phyloP scores from a whole-genome alignment of 2,888 invertebrate genomes.

The Drosophila ustulata region DNA sequence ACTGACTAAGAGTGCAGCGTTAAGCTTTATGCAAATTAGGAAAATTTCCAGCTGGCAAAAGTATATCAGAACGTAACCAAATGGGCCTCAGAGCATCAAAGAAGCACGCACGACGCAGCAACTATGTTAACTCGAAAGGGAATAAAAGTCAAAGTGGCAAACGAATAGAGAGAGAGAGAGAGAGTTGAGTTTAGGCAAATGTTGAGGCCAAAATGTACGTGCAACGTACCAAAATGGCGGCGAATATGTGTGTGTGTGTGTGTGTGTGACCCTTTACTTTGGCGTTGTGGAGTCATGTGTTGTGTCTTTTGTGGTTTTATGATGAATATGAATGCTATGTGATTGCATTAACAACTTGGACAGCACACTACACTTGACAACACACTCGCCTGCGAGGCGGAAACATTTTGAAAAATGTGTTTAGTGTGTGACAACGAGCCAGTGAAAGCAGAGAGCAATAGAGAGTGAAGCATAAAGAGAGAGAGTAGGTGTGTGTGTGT shows the following conservation, averaged over 20 bases:
- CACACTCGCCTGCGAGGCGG: constrained; percentile 47
- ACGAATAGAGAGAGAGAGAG: background rate
- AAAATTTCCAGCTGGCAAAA: constrained; percentile 6
- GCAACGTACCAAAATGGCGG: constrained; percentile 20
- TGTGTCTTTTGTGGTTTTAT: constrained; percentile 74
- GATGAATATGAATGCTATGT: constrained; percentile 82
- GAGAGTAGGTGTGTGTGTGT: constrained; percentile 13
- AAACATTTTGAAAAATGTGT: constrained; percentile 76
- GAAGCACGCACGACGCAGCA: constrained; percentile 42
- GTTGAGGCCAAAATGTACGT: constrained; percentile 38
- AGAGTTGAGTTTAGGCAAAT: constrained; percentile 49
- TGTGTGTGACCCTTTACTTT: constrained; percentile 23
- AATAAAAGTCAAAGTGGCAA: constrained; percentile 28
- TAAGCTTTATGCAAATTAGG: constrained; percentile 22
- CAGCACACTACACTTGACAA: constrained; percentile 48
- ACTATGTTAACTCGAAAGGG: constrained; percentile 24
- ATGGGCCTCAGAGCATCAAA: constrained; percentile 23
- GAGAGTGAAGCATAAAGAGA: constrained; percentile 9
- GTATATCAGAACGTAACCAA: constrained; percentile 19
- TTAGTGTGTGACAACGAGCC: constrained; percentile 70
- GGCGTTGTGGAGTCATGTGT: constrained; percentile 52
- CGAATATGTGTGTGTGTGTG: constrained; percentile 16
- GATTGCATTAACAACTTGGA: constrained; percentile 79
- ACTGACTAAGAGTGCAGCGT: constrained; percentile 5
- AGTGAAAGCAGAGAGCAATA: constrained; percentile 28